Percentiles rank a stretch among this genome's conserved stretches.
These are phyloP conservation scores for Drosophila mayaguana DNA, from an alignment of 2,888 invertebrate species.

Conservation along the genomic window DNA sequence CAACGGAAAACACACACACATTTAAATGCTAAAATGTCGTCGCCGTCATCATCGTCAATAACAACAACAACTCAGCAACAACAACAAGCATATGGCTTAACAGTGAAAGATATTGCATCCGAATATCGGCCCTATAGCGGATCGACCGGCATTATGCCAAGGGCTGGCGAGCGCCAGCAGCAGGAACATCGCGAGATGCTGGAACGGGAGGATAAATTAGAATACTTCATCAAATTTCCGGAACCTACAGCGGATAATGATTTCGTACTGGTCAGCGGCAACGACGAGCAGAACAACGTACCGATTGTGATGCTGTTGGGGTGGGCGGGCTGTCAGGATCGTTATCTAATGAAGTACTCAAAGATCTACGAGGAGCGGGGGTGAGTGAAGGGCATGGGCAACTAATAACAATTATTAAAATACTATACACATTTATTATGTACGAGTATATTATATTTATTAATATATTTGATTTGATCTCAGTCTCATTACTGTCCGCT, in stretches of 20 bases:
- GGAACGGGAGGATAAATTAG: conserved; percentile 86
- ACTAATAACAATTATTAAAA: neutral
- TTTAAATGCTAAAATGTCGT: conserved; percentile 59
- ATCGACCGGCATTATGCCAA: conserved; percentile 33
- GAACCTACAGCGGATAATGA: conserved; percentile 85
- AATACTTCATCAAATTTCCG: conserved; percentile 88
- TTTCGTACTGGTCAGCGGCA: conserved; percentile 86
- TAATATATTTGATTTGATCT: neutral
- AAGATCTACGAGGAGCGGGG: conserved; percentile 91
- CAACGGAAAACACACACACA: neutral
- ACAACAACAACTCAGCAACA: conserved; percentile 6
- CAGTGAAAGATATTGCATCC: conserved; percentile 42
- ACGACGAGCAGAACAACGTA: conserved; percentile 87
- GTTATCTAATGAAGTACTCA: conserved; percentile 91
- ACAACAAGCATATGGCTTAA: conserved; percentile 58
- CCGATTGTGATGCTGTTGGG: conserved; percentile 91
- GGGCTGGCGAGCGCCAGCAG: neutral
- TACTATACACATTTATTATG: too few species aligned
- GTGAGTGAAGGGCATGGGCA: conserved; percentile 85
- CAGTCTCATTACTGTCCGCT: conserved; percentile 89
- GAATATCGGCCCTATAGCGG: conserved; percentile 51
- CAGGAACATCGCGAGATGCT: conserved; percentile 29
- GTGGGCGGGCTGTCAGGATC: conserved; percentile 93
- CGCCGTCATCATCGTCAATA: conserved; percentile 37
- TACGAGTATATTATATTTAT: neutral